These are phyloP conservation scores for Alosa alosa DNA, from an alignment of 2,113 vertebrate species.

Conservation along the genomic window DNA sequence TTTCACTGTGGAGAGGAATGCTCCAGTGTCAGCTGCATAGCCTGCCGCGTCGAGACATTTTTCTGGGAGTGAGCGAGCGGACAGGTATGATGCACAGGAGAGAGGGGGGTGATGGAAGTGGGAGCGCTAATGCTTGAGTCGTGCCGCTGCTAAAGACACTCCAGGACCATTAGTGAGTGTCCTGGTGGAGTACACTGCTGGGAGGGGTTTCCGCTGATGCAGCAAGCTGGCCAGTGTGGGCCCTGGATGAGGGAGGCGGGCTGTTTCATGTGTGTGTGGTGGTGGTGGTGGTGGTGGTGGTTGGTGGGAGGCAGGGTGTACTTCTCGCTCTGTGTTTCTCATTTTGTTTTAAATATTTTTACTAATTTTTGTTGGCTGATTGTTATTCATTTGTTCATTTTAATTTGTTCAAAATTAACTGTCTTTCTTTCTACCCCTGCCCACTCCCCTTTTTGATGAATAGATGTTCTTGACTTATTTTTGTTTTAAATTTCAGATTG, in stretches of 20 bases:
- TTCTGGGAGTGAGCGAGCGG: not conserved
- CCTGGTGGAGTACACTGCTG: constrained; percentile 22
- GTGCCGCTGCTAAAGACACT: constrained; percentile 41
- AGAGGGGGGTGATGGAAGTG: constrained; percentile 36
- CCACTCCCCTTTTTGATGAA: too few relatives aligned
- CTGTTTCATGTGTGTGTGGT: not conserved
- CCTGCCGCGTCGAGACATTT: not conserved
- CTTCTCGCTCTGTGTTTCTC: not conserved
- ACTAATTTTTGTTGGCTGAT: not conserved
- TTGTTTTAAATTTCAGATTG: not conserved
- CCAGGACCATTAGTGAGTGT: constrained; percentile 39
- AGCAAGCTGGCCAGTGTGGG: not conserved
- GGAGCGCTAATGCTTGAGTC: constrained; percentile 49
- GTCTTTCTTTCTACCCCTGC: too few relatives aligned
- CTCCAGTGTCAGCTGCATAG: not conserved
- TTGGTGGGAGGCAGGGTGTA: not conserved
- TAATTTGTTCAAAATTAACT: too few relatives aligned
- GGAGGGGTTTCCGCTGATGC: not conserved
- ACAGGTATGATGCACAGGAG: not conserved
- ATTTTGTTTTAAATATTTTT: not conserved
- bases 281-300: too few relatives aligned
- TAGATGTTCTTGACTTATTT: too few relatives aligned
- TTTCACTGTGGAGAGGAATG: not conserved
- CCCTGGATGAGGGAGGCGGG: not conserved
- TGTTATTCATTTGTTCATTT: not conserved